Evolutionary conservation across 1,140 invertebrate species (phyloP), one percentile per base, ranked within the genome.

Genomic region (Lepeophtheirus salmonis): DNA sequence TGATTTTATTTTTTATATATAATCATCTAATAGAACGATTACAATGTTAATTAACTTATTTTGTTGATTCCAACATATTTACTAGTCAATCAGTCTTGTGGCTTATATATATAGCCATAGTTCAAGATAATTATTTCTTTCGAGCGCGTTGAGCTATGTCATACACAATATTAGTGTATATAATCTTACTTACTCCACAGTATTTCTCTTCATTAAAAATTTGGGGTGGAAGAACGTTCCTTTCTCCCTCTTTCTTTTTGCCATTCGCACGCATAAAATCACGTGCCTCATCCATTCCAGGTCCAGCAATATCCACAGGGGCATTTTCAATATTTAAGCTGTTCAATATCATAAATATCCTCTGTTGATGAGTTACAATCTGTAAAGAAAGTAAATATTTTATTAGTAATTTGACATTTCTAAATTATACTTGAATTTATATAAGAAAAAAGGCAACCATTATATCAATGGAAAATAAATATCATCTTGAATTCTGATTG

Each of bases 131-230:
- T n/a, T n/a, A n/a, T n/a, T n/a, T n/a, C n/a, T n/a, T n/a, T n/a
- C n/a, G n/a, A n/a, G n/a, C n/a, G n/a, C n/a, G n/a, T n/a, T n/a
- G n/a, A n/a, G n/a, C n/a, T n/a, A n/a, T n/a, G n/a, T n/a, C n/a
- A n/a, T n/a, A n/a, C n/a, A n/a, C n/a, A n/a, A n/a, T n/a, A n/a
- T n/a, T n/a, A n/a, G n/a, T n/a, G n/a, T n/a, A n/a, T n/a, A n/a
- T n/a, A n/a, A n/a, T n/a, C n/a, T n/a, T n/a, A 41, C 78, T 78
- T 78, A 91, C 89, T 67, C 90, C 90, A 71, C 89, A 92, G 69
- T 95, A 95, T 62, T 84, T 79, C 24, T 84, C 81, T 62, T 88
- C 88, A 68, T 89, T 89, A 69, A 95, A 97, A 64, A 97, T 78
- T 73, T 96, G 91, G 50, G 91, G 91, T 53, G 89, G 88, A 64